Evolutionary conservation across 2,113 vertebrate species (phyloP).

Genomic region (Typhlomys cinereus): DNA sequence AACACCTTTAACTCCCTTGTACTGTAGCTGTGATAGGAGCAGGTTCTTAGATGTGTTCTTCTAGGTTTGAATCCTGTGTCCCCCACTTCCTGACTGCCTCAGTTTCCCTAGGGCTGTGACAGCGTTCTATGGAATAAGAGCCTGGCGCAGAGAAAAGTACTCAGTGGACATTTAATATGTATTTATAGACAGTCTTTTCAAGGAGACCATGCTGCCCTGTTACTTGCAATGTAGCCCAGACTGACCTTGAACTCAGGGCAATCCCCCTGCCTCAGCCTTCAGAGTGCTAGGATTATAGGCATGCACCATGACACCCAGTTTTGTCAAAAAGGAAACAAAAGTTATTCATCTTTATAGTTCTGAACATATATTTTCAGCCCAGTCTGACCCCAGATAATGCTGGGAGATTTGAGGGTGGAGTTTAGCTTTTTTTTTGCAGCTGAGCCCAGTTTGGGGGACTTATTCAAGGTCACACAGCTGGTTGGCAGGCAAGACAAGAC

Average conservation of each 20-base stretch:
- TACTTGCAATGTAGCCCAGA: neutral
- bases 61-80: neutral
- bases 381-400: neutral
- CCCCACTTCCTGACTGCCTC: neutral
- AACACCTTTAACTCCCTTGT: neutral
- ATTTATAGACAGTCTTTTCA: neutral
- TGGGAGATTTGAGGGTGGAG: neutral
- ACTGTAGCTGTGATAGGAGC: neutral
- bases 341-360: neutral
- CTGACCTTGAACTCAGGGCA: neutral
- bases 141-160: neutral
- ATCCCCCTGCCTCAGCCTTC: neutral
- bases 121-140: neutral
- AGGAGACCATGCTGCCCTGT: too few species aligned
- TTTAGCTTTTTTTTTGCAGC: neutral
- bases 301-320: neutral
- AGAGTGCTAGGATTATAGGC: neutral
- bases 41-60: neutral
- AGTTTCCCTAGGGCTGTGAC: neutral
- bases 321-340: neutral
- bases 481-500: neutral
- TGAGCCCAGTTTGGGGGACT: neutral
- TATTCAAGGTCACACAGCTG: neutral
- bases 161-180: neutral
- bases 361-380: neutral